These are phyloP conservation scores for Colinus virginianus DNA, from an alignment of 2,113 vertebrate genomes.

Conservation along the genomic window DNA sequence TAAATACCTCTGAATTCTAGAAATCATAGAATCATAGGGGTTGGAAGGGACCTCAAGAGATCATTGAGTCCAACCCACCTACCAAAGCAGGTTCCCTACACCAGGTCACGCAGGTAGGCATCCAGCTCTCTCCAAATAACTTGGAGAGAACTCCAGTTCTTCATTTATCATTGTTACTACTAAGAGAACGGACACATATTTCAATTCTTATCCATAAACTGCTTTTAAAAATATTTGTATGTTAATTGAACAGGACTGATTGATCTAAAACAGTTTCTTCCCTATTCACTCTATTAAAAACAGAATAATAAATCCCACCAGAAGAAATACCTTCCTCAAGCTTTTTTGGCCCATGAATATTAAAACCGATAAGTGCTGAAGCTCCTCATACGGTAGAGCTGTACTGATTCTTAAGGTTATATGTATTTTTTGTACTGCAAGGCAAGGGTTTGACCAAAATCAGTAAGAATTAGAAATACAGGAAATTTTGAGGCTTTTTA, in stretches of 20 bases:
- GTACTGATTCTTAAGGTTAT: not conserved
- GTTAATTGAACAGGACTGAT: not conserved
- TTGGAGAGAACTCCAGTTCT: not conserved
- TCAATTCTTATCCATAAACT: not conserved
- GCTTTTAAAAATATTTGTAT: not conserved
- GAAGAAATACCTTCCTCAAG: not conserved
- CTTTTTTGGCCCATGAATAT: not conserved
- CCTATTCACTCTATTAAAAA: not conserved
- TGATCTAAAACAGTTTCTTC: not conserved
- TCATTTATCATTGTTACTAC: slow-evolving; percentile 12
- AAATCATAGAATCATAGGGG: not conserved
- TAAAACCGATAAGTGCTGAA: not conserved
- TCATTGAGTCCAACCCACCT: no score
- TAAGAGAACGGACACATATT: not conserved
- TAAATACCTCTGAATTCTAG: slow-evolving; percentile 24
- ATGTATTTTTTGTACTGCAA: slow-evolving; percentile 29
- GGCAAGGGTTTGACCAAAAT: slow-evolving; percentile 41
- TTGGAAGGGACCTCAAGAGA: no score
- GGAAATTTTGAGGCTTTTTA: slow-evolving; percentile 34
- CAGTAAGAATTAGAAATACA: slow-evolving; percentile 57
- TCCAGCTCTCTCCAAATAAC: not conserved
- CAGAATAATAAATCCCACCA: not conserved
- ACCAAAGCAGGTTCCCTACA: no score
- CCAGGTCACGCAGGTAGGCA: no score
- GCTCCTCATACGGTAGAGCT: not conserved